Conservation (phyloP, 2,113 vertebrate species). For the Scortum barcoo region DNA sequence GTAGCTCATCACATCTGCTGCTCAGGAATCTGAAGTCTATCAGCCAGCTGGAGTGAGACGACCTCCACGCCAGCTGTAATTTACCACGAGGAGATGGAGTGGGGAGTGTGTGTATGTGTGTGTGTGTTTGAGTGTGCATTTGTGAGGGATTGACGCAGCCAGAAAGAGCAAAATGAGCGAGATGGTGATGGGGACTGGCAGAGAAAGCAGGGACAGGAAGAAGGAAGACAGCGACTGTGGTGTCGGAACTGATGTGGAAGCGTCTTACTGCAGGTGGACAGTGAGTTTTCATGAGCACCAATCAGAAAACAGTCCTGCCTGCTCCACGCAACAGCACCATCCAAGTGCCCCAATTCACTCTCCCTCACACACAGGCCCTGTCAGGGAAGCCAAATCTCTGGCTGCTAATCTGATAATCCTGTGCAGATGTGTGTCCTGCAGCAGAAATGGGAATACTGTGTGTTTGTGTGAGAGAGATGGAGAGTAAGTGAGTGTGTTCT, state of each 20-base stretch:
- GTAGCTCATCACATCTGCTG: slow-evolving; percentile 68
- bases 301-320: not conserved
- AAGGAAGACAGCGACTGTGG: not conserved
- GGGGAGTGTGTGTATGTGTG: slow-evolving; percentile 7
- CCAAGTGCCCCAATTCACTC: slow-evolving; percentile 57
- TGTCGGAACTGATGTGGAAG: slow-evolving; percentile 1
- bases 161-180: slow-evolving; percentile 36
- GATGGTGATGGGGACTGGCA: slow-evolving; percentile 13
- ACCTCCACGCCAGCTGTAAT: slow-evolving; percentile 73
- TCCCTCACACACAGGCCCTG: slow-evolving; percentile 52
- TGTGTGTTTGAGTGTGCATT: slow-evolving; percentile 1
- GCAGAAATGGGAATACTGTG: slow-evolving; percentile 48
- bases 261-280: slow-evolving; percentile 22
- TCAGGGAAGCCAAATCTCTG: slow-evolving; percentile 72
- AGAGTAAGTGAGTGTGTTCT: slow-evolving; percentile 53
- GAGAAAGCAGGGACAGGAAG: not conserved
- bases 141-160: slow-evolving; percentile 23
- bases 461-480: slow-evolving; percentile 32
- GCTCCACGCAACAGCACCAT: slow-evolving; percentile 7
- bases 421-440: slow-evolving; percentile 78
- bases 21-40: slow-evolving; percentile 72
- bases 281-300: slow-evolving; percentile 12
- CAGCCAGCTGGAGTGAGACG: slow-evolving; percentile 72
- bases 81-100: slow-evolving; percentile 60
- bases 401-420: slow-evolving; percentile 85